A percentile compares a stretch with the other conserved stretches of the same genome.
These are phyloP conservation scores for Uria aalge DNA, from an alignment of 2,113 vertebrate species.

Conservation along the genomic window DNA sequence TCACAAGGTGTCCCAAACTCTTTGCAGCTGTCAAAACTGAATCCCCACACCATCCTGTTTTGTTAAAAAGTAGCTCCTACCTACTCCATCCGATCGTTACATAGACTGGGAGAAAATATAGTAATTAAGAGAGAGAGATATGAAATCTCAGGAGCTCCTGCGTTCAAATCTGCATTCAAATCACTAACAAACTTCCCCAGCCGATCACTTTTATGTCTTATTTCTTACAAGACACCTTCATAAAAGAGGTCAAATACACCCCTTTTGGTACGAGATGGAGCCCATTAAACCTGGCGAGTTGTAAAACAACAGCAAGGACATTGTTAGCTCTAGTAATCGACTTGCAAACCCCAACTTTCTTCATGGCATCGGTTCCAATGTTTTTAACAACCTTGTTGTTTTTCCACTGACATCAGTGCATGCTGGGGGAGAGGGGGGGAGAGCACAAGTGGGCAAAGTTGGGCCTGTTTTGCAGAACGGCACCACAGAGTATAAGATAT, in stretches of 20 bases:
- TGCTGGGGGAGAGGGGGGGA: background rate
- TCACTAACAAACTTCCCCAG: background rate
- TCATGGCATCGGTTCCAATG: background rate
- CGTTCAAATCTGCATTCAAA: background rate
- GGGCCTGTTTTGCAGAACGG: background rate
- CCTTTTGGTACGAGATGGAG: background rate
- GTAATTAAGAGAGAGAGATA: background rate
- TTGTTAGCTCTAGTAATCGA: background rate
- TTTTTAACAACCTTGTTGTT: background rate
- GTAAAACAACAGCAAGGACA: background rate
- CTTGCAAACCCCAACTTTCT: background rate
- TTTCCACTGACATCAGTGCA: background rate
- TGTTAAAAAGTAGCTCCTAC: background rate
- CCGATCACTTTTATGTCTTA: background rate
- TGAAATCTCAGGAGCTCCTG: background rate
- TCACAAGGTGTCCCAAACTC: background rate
- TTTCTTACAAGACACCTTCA: background rate
- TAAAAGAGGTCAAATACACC: background rate
- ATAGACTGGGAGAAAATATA: background rate
- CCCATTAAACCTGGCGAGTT: background rate
- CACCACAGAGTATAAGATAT: background rate
- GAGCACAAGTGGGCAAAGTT: background rate
- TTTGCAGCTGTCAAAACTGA: background rate
- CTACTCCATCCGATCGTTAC: rapidly evolving
- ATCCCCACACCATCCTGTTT: background rate